These are phyloP conservation scores for Nemotelus pantherinus DNA, from an alignment of 2,888 invertebrate genomes.

Conservation along the genomic window DNA sequence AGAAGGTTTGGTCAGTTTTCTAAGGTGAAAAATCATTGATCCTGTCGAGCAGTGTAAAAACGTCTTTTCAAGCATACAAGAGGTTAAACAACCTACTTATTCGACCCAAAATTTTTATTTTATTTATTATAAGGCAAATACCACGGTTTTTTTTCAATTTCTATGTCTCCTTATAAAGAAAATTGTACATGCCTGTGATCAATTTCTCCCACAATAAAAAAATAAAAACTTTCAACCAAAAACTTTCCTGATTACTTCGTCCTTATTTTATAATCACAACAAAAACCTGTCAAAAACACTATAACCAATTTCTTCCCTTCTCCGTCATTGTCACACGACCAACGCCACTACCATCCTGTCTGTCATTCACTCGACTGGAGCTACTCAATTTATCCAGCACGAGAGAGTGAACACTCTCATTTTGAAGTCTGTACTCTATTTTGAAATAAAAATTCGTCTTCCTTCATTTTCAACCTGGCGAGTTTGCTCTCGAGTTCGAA, in stretches of 20 bases:
- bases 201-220: not conserved
- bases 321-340: constrained; percentile 15
- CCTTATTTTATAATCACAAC: constrained; percentile 18
- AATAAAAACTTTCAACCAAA: not conserved
- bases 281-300: constrained; percentile 50
- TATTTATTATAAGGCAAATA: too few species aligned
- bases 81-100: too few species aligned
- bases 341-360: not conserved
- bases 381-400: too few species aligned
- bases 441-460: not conserved
- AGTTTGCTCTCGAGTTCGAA: not conserved
- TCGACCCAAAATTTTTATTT: too few species aligned
- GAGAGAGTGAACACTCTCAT: too few species aligned
- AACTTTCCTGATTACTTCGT: constrained; percentile 23
- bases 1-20: too few species aligned
- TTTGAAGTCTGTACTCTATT: too few species aligned
- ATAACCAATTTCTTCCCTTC: constrained; percentile 46
- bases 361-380: not conserved
- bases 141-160: too few species aligned
- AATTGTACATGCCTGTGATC: too few species aligned
- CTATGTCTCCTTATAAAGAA: not conserved
- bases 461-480: constrained; percentile 35
- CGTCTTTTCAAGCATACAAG: too few species aligned
- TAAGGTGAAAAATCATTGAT: too few species aligned
- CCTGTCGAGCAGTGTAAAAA: too few species aligned